Base-by-base conservation (phyloP, 1,140 invertebrate species). In the Drosophila lacertosa region DNA sequence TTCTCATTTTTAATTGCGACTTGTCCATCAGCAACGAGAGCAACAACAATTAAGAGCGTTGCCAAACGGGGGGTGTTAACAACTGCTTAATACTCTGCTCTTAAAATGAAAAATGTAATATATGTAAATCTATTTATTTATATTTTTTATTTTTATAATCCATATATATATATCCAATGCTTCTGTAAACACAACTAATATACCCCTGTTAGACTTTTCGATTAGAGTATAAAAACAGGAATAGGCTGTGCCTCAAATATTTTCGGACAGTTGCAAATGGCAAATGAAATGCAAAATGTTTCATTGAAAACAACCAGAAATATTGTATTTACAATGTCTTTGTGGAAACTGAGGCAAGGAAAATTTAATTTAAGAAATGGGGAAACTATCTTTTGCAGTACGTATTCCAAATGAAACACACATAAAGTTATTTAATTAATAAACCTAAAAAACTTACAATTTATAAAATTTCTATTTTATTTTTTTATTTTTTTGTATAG, bases 1-100 rank as follows among this genome's bases (percentile, higher is more conserved):
- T 66, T 75, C 45, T 58, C n/a, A n/a, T 68, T 54, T 71, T 77
- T 50, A 65, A 84, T 75, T 84, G 80, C 58, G 37, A 51, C 48
- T 66, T 77, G 73, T 86, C 64, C 80, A 45, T 74, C 57, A 55
- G 7, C 62, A 79, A 60, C 39, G 64, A 54, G 33, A 58, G 35
- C 15, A 48, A 48, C 33, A 39, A 54, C 42, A 51, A 29, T 20
- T 32, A 4, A 1, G 11, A 45, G 9, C 5, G 26, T 26, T 7
- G 26, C 26, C n/a, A n/a, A 29, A 2, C 24, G 9, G 9, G 24
- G 9, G 26, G 7, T 7, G 26, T 29, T 0, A 29, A 65, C 64
- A 62, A 77, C 65, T 70, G 51, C 58, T 4, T 7, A 26, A 26
- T 26, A 26, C 24, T 29, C 26, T 29, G 24, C 0, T n/a, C n/a